These are phyloP conservation scores for Palythoa grandis DNA, from an alignment of 92 coral and sea anemone genomes.

Conservation along the genomic window DNA sequence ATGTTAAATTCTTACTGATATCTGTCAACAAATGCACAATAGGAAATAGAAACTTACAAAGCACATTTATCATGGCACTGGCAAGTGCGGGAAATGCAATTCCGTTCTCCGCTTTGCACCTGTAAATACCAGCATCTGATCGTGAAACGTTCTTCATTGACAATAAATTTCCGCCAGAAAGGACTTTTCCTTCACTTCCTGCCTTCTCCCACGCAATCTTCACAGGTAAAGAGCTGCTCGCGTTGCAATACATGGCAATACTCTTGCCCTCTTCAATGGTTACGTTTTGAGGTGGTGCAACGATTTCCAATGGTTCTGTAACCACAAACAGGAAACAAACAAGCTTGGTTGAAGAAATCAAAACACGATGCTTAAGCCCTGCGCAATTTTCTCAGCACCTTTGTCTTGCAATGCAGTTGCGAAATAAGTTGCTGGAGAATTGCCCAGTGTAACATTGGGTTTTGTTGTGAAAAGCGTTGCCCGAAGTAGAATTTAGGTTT, in stretches of 20 bases:
- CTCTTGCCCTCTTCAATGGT: conserved; percentile 59
- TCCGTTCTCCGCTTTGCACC: conserved; percentile 73
- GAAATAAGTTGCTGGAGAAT: no score
- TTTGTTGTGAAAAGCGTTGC: no score
- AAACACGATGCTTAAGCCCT: neutral
- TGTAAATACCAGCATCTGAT: conserved; percentile 62
- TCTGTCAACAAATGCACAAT: no score
- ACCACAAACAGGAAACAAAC: neutral
- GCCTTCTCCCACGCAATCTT: conserved; percentile 57
- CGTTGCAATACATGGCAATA: conserved; percentile 69
- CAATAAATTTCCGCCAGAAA: conserved; percentile 50
- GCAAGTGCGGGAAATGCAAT: conserved; percentile 68
- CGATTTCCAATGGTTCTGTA: conserved; percentile 74
- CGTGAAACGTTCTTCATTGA: conserved; percentile 47
- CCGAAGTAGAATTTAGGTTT: no score
- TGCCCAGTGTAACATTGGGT: no score
- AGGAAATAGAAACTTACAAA: conserved; percentile 44
- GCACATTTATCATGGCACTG: conserved; percentile 54
- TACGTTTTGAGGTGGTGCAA: conserved; percentile 53
- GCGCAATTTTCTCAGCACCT: neutral
- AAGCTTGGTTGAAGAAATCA: neutral
- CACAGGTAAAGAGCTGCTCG: conserved; percentile 51
- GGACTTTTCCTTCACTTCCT: conserved; percentile 5
- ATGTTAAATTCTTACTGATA: no score
- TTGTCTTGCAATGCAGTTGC: no score